A percentile compares a stretch with the other conserved stretches of the same genome.
phyloP scores from a whole-genome alignment of 2,888 invertebrate species.

The Abscondita cerata region DNA sequence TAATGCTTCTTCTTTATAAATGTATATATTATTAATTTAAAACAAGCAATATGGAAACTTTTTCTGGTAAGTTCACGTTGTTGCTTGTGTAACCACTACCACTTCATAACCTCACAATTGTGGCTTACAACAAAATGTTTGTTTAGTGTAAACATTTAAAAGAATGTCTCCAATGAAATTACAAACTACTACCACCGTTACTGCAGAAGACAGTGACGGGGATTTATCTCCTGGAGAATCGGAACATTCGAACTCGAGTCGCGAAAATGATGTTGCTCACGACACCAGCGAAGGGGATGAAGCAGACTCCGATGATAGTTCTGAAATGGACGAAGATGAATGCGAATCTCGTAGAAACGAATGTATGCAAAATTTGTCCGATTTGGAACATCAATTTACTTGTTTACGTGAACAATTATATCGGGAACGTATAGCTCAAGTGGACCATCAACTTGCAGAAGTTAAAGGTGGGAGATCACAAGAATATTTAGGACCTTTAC shows the following conservation, averaged over 20 bases:
- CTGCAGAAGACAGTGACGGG: slow-evolving; percentile 69
- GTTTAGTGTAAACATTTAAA: too few relatives aligned
- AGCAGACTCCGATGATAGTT: slow-evolving; percentile 84
- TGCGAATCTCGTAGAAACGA: slow-evolving; percentile 84
- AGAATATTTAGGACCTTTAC: slow-evolving; percentile 87
- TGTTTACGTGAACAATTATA: slow-evolving; percentile 89
- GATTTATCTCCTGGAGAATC: slow-evolving; percentile 76
- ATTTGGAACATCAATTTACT: slow-evolving; percentile 88
- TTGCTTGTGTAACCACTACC: too few relatives aligned
- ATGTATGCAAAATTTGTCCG: slow-evolving; percentile 84
- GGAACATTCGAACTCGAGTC: slow-evolving; percentile 72
- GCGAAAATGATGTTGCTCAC: slow-evolving; percentile 67
- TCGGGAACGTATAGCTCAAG: slow-evolving; percentile 81
- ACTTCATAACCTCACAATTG: too few relatives aligned
- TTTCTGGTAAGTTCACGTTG: too few relatives aligned
- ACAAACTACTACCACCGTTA: slow-evolving; percentile 47
- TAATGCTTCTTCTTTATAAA: too few relatives aligned
- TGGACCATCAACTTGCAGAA: slow-evolving; percentile 85
- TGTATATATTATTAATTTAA: too few relatives aligned
- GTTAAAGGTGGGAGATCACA: slow-evolving; percentile 84
- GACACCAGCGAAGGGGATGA: slow-evolving; percentile 81
- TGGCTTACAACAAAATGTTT: too few relatives aligned
- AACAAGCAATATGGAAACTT: too few relatives aligned
- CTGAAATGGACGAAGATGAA: slow-evolving; percentile 92
- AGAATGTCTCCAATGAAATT: slow-evolving; percentile 74